A percentile compares a stretch with the other conserved stretches of the same genome.
Conservation (phyloP, 2,113 vertebrate genomes). For the Pipra filicauda region DNA sequence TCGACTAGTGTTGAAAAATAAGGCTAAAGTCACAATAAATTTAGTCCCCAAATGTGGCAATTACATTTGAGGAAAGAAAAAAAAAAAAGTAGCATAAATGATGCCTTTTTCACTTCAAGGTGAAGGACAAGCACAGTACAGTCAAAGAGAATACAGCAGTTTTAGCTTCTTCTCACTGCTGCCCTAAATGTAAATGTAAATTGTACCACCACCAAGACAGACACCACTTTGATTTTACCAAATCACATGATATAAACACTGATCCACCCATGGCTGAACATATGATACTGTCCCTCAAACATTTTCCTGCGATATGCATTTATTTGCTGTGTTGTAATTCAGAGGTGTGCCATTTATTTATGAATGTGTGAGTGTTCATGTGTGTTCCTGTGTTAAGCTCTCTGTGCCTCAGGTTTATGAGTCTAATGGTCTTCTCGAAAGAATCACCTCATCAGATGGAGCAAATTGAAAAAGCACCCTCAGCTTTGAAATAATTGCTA, state of each 20-base stretch:
- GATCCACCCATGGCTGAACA: slow-evolving; percentile 36
- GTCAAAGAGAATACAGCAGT: neutral
- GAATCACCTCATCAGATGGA: slow-evolving; percentile 62
- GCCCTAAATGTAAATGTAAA: neutral
- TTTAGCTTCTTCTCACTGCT: neutral
- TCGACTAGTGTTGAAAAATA: neutral
- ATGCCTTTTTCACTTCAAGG: neutral
- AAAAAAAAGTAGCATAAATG: neutral
- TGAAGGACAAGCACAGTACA: neutral
- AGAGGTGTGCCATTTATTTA: slow-evolving; percentile 40
- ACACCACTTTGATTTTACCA: neutral
- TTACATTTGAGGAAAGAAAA: neutral
- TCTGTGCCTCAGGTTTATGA: slow-evolving; percentile 55
- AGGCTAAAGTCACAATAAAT: neutral
- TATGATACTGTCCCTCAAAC: neutral
- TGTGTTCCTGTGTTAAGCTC: slow-evolving; percentile 58
- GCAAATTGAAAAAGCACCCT: slow-evolving; percentile 64
- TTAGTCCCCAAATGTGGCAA: neutral
- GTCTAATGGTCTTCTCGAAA: slow-evolving; percentile 63
- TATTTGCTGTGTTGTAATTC: slow-evolving; percentile 61
- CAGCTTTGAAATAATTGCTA: slow-evolving; percentile 56
- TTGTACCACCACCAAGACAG: neutral
- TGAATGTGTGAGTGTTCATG: slow-evolving; percentile 6
- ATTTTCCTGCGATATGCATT: slow-evolving; percentile 52
- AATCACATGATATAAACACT: slow-evolving; percentile 61